phyloP scores from a whole-genome alignment of 2,113 vertebrate genomes.

The Tragelaphus buxtoni region DNA sequence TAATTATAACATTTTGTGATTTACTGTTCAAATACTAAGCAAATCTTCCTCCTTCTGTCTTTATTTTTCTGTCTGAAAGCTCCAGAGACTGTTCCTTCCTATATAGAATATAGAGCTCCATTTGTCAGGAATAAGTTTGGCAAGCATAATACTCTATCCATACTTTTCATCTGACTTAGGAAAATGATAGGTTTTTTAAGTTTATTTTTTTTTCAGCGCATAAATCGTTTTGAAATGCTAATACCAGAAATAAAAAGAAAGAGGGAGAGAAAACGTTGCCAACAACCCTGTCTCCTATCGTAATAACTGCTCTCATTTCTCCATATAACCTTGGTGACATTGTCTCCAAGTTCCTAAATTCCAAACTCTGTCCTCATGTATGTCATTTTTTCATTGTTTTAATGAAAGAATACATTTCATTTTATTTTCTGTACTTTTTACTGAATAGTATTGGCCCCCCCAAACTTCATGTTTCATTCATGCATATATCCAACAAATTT shows the following conservation, averaged over 20 bases:
- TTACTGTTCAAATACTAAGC: slow-evolving; percentile 14
- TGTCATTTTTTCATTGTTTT: not conserved
- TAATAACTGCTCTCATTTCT: not conserved
- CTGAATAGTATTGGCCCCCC: not conserved
- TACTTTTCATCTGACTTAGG: not conserved
- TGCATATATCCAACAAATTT: not conserved
- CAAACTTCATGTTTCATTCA: not conserved
- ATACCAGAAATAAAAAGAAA: not conserved
- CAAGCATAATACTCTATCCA: not conserved
- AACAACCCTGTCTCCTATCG: not conserved
- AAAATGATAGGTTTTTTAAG: not conserved
- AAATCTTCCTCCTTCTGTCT: not conserved
- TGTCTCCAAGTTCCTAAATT: slow-evolving; percentile 5
- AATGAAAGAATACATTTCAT: not conserved
- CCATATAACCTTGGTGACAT: not conserved
- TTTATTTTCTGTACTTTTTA: not conserved
- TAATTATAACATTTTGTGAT: not conserved
- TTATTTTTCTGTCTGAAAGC: not conserved
- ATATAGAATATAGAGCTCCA: not conserved
- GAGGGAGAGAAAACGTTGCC: not conserved
- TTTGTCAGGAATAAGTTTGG: not conserved
- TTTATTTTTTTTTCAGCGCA: not conserved
- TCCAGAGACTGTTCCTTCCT: not conserved
- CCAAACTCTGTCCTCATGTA: not conserved
- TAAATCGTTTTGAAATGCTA: not conserved